Percentiles rank a stretch among this genome's conserved stretches.
phyloP scores from a whole-genome alignment of 2,113 vertebrate species.

The Ellobius talpinus region DNA sequence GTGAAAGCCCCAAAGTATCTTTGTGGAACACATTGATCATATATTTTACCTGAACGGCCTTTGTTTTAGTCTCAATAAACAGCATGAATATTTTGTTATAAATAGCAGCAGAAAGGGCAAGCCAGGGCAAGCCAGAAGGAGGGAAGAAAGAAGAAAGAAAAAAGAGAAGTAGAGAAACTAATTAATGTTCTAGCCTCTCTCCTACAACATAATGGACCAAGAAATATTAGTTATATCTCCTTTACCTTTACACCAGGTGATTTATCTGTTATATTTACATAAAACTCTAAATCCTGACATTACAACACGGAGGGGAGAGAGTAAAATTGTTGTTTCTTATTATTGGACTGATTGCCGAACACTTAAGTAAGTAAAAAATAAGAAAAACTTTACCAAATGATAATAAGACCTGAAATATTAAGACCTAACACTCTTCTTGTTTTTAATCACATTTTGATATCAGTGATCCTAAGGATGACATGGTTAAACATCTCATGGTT shows the following conservation, averaged over 20 bases:
- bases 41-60: background rate
- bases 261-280: background rate
- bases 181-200: too few relatives aligned
- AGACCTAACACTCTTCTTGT: rapidly evolving
- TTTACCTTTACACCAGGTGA: background rate
- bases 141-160: background rate
- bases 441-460: background rate
- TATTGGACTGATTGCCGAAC: background rate
- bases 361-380: background rate
- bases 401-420: background rate
- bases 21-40: background rate
- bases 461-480: background rate
- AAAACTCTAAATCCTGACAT: background rate
- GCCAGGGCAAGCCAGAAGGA: rapidly evolving
- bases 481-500: background rate
- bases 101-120: background rate
- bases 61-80: background rate
- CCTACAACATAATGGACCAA: background rate
- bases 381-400: background rate
- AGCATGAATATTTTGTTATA: background rate
- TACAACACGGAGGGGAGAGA: rapidly evolving
- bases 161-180: background rate
- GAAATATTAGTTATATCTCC: background rate
- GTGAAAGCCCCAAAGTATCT: background rate
- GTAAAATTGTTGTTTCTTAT: background rate